Base-by-base conservation (phyloP, 2,888 invertebrate species). In the Microctonus aethiopoides region DNA sequence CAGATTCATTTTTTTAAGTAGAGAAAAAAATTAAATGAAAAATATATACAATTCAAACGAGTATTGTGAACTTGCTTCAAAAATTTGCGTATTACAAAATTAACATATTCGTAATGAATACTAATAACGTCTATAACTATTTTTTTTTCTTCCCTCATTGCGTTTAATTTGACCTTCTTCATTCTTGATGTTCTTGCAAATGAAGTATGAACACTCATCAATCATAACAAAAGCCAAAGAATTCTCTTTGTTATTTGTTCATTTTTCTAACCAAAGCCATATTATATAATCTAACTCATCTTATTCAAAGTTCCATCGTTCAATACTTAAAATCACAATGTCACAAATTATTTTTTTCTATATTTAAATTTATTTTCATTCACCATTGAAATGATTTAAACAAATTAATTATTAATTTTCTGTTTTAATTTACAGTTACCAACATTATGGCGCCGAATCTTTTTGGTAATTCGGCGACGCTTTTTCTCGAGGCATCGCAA, bases 391-490 rank as follows among this genome's bases (percentile, higher is more conserved):
- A 60, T 5, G n/a, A 62, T 1, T 11, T 20, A 46, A 57, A 36
- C 29, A 29, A 4, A 59, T 7, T 1, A 16, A 32, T 20, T n/a
- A 59, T 26, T 24, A n/a, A 59, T 22, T 39, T 26, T 68, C 70
- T 29, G 4, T 69, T 63, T 74, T 75, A 73, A 70, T 73, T 77
- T 77, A 29, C 75, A 82, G 84, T 75, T 41, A 29, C n/a, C 4
- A 5, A 29, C n/a, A 83, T 85, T 78, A 91, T 91, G 92, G 89
- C 91, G 73, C 91, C 91, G 62, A 91, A 91, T 82, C 83, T 91
- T 67, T 88, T 91, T 81, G 90, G 91, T 72, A 89, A 87, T 77
- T 88, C 90, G 60, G 86, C 88, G 64, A 82, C 87, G 0, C 84
- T 91, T 60, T 89, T 91, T 77, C 83, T 90, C 24, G 86, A 86